phyloP scores from a whole-genome alignment of 92 coral and sea anemone genomes.

The Phenganax subtilis region DNA sequence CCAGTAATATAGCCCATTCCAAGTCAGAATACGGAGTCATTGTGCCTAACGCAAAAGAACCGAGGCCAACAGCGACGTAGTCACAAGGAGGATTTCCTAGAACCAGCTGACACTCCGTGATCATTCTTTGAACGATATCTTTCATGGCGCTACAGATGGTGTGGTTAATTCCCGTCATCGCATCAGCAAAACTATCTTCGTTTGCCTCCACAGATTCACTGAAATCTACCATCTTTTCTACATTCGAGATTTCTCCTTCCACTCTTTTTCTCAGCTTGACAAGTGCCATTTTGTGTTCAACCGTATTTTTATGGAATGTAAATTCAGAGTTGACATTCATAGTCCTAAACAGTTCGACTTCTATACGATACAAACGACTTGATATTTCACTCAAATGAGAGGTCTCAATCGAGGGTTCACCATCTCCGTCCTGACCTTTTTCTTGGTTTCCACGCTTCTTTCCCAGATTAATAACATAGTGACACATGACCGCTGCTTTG shows the following conservation, averaged over 20 bases:
- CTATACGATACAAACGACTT: neutral
- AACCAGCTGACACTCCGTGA: conserved; percentile 1
- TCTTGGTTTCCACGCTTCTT: neutral
- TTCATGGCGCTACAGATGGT: neutral
- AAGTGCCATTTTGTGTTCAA: conserved; percentile 2
- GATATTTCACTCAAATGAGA: neutral
- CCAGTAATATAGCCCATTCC: conserved; percentile 7
- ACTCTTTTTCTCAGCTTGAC: neutral
- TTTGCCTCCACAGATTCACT: neutral
- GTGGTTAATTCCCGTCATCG: neutral
- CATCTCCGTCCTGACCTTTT: neutral
- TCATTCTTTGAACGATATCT: conserved; percentile 1
- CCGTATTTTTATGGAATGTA: neutral
- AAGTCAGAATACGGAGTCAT: conserved; percentile 6
- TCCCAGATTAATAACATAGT: neutral
- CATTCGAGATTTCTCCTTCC: neutral
- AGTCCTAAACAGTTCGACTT: neutral
- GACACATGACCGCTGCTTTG: conserved; percentile 5
- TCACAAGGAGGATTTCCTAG: conserved; percentile 4
- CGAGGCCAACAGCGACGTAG: neutral
- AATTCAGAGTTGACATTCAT: neutral
- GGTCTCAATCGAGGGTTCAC: neutral
- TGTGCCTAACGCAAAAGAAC: conserved; percentile 10
- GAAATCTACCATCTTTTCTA: conserved; percentile 1
- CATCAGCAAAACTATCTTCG: neutral